Conservation (phyloP, 2,888 invertebrate genomes). For the Pristionchus fissidentatus region DNA sequence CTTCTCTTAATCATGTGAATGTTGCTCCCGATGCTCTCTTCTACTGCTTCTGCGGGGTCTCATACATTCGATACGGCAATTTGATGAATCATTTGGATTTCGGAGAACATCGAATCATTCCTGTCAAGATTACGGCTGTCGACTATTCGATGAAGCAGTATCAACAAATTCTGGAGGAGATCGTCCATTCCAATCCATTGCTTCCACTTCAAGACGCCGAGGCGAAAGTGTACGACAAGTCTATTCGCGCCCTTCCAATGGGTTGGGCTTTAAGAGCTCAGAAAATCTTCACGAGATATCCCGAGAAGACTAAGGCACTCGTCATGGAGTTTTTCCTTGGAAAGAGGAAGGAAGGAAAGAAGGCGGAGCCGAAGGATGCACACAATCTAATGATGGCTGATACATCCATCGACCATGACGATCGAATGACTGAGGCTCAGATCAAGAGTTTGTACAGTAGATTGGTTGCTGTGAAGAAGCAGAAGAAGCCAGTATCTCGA, state of each 20-base stretch:
- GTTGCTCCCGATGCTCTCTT: too few relatives aligned
- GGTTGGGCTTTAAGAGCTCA: neutral
- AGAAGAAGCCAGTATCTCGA: too few relatives aligned
- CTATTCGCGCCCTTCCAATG: neutral
- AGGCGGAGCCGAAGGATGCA: neutral
- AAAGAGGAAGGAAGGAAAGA: neutral
- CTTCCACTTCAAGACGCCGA: neutral
- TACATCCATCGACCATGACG: neutral
- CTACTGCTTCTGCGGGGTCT: neutral
- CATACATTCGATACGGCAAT: neutral
- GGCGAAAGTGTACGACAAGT: neutral
- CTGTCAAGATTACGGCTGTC: neutral
- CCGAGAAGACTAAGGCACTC: neutral
- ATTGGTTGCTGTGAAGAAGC: neutral
- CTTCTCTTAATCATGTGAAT: too few relatives aligned
- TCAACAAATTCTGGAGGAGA: neutral
- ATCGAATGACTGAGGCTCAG: neutral
- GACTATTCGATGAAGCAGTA: neutral
- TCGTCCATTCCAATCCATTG: neutral
- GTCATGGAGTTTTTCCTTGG: neutral
- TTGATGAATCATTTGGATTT: neutral
- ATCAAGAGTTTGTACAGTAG: neutral
- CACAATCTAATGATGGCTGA: neutral
- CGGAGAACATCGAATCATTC: neutral
- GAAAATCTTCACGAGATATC: neutral